Conservation (phyloP, 2,888 invertebrate genomes). For the Sarcophaga subvicina region DNA sequence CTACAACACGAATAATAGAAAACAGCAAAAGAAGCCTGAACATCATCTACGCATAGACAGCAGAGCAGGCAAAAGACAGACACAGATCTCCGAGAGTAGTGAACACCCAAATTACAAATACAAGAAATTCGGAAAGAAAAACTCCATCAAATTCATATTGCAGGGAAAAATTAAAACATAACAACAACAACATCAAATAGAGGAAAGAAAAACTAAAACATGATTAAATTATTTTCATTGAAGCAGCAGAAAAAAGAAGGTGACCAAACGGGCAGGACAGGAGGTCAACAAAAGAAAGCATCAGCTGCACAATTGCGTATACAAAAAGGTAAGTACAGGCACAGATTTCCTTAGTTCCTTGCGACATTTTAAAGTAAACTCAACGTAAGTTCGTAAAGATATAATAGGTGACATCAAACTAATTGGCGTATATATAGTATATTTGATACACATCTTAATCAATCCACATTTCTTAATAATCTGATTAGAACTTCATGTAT, state of each 20-base stretch:
- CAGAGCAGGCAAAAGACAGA: constrained; percentile 48
- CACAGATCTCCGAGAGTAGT: constrained; percentile 20
- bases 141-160: constrained; percentile 4
- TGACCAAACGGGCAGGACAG: constrained; percentile 89
- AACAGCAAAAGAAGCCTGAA: constrained; percentile 38
- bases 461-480: too few species aligned
- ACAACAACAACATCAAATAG: constrained; percentile 31
- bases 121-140: constrained; percentile 39
- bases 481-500: too few species aligned
- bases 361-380: too few species aligned
- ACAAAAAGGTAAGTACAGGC: constrained; percentile 90
- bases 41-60: constrained; percentile 47
- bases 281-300: constrained; percentile 93
- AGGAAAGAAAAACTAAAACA: constrained; percentile 79
- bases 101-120: constrained; percentile 52
- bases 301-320: constrained; percentile 98
- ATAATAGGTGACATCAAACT: too few species aligned
- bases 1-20: constrained; percentile 1
- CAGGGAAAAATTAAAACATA: background rate
- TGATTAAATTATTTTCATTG: constrained; percentile 99
- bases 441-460: too few species aligned
- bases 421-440: too few species aligned
- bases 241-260: constrained; percentile 99
- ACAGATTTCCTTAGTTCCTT: too few species aligned
- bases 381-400: too few species aligned